Evolutionary conservation across 2,797 vertebrate species (phyloP).

Genomic region (Phataginus tetradactyla): DNA sequence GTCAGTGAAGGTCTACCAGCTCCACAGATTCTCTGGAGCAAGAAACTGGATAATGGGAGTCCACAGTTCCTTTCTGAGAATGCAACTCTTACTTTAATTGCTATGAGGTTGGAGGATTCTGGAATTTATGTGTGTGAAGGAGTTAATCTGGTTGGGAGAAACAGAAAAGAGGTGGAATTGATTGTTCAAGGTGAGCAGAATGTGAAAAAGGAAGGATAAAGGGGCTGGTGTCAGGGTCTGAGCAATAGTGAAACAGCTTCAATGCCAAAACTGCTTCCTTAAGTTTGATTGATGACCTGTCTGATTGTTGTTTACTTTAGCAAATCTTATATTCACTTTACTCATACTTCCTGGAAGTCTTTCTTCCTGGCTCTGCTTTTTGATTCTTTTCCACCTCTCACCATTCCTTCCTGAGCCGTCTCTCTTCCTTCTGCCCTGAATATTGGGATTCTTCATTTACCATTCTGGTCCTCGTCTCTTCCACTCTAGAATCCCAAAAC

Average conservation of each 20-base stretch:
- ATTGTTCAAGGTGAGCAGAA: conserved; percentile 88
- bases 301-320: neutral
- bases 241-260: neutral
- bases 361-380: neutral
- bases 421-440: neutral
- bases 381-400: neutral
- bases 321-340: no score
- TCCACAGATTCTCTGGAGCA: conserved; percentile 87
- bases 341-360: neutral
- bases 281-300: neutral
- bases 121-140: conserved; percentile 91
- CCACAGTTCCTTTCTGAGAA: conserved; percentile 77
- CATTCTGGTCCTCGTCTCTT: neutral
- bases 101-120: conserved; percentile 84
- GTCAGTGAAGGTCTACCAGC: conserved; percentile 87
- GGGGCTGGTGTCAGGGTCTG: neutral
- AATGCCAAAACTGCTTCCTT: neutral
- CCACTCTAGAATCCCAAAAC: neutral
- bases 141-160: conserved; percentile 86
- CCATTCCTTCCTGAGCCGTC: neutral
- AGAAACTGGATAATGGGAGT: conserved; percentile 57
- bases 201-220: neutral
- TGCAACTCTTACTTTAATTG: conserved; percentile 85
- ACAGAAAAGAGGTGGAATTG: conserved; percentile 83
- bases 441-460: neutral